Evolutionary conservation across 2,888 invertebrate genomes (phyloP).

Genomic region (Nymphalis urticae): DNA sequence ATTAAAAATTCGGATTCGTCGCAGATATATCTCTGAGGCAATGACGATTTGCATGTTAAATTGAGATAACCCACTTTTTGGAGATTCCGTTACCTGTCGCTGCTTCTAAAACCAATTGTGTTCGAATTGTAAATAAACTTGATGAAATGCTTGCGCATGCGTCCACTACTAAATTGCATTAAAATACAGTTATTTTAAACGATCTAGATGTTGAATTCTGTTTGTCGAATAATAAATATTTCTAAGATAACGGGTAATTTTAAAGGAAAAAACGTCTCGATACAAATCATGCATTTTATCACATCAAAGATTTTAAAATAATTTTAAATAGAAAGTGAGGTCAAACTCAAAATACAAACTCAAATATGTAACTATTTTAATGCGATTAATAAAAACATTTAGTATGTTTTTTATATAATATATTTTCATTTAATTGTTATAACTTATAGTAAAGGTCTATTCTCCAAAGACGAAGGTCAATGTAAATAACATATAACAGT

Average conservation of each 20-base stretch:
- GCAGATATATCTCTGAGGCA: background rate
- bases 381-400: no score
- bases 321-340: no score
- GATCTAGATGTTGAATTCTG: slow-evolving; percentile 11
- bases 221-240: background rate
- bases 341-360: no score
- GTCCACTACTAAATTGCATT: slow-evolving; percentile 5
- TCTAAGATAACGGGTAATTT: background rate
- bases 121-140: slow-evolving; percentile 2
- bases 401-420: no score
- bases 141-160: slow-evolving; percentile 7
- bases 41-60: background rate
- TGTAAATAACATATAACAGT: no score
- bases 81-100: background rate
- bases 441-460: no score
- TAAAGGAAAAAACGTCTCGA: background rate
- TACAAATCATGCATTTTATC: background rate
- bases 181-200: slow-evolving; percentile 10
- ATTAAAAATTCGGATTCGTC: background rate
- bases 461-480: no score
- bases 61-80: background rate
- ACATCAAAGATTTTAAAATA: no score
- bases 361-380: no score
- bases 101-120: background rate
- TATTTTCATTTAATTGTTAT: no score